These are phyloP conservation scores for Apamea crenata DNA, from an alignment of 2,888 invertebrate genomes.

Conservation along the genomic window DNA sequence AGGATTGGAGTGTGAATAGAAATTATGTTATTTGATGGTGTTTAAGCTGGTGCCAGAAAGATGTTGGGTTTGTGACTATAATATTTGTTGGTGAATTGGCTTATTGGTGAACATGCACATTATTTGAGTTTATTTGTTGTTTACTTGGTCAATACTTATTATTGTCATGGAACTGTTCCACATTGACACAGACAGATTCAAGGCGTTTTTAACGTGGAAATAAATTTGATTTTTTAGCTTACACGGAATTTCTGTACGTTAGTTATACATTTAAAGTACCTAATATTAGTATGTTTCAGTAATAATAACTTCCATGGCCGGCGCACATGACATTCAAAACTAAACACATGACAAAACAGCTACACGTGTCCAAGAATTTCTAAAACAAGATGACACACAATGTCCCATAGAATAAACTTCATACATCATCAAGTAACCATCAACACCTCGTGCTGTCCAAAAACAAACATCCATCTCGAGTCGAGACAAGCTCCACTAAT, in stretches of 20 bases:
- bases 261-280: no score
- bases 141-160: neutral
- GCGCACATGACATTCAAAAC: slow-evolving; percentile 3
- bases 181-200: neutral
- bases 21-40: slow-evolving; percentile 54
- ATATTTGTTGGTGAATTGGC: neutral
- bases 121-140: neutral
- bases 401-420: slow-evolving; percentile 74
- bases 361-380: slow-evolving; percentile 54
- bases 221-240: neutral
- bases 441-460: slow-evolving; percentile 85
- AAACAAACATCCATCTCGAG: slow-evolving; percentile 90
- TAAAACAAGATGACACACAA: slow-evolving; percentile 51
- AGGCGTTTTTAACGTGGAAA: neutral
- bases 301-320: neutral
- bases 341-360: slow-evolving; percentile 11
- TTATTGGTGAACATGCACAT: neutral
- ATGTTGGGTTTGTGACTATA: neutral
- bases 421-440: slow-evolving; percentile 88
- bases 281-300: neutral
- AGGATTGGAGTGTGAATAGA: slow-evolving; percentile 67
- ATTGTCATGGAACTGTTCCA: neutral
- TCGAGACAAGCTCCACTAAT: slow-evolving; percentile 89
- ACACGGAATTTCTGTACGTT: neutral
- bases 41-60: slow-evolving; percentile 30